These are phyloP conservation scores for Escarpia spicata DNA, from an alignment of 2,888 invertebrate species.

Conservation along the genomic window DNA sequence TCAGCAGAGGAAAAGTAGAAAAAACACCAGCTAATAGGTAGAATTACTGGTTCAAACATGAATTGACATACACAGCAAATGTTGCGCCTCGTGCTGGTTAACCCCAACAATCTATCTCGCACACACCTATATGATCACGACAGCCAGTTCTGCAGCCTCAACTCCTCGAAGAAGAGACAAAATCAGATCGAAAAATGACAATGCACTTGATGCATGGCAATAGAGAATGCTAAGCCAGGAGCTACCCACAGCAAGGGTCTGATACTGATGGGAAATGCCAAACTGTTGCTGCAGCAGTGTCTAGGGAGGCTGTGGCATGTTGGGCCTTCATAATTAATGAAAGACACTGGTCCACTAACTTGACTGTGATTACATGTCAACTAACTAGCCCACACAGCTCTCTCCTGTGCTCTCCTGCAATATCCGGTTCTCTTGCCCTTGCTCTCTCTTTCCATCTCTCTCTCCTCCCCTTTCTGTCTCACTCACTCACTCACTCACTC, in stretches of 20 bases:
- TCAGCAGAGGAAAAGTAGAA: neutral
- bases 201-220: slow-evolving; percentile 5
- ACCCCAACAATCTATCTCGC: neutral
- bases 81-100: neutral
- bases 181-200: neutral
- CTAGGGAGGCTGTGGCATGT: neutral
- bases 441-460: neutral
- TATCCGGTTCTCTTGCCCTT: neutral
- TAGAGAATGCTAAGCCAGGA: neutral
- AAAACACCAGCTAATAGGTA: neutral
- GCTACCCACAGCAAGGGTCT: neutral
- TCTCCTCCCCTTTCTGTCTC: too few relatives aligned
- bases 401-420: neutral
- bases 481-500: too few relatives aligned
- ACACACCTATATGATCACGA: neutral
- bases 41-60: neutral
- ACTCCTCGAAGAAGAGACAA: neutral
- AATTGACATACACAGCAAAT: neutral
- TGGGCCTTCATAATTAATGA: slow-evolving; percentile 6
- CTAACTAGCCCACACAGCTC: neutral
- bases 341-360: neutral
- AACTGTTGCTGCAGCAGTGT: neutral
- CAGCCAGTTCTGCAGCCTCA: neutral
- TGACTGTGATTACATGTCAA: slow-evolving; percentile 6
- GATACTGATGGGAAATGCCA: neutral